Base-by-base conservation (phyloP, 2,113 vertebrate species). In the Varanus salvator region DNA sequence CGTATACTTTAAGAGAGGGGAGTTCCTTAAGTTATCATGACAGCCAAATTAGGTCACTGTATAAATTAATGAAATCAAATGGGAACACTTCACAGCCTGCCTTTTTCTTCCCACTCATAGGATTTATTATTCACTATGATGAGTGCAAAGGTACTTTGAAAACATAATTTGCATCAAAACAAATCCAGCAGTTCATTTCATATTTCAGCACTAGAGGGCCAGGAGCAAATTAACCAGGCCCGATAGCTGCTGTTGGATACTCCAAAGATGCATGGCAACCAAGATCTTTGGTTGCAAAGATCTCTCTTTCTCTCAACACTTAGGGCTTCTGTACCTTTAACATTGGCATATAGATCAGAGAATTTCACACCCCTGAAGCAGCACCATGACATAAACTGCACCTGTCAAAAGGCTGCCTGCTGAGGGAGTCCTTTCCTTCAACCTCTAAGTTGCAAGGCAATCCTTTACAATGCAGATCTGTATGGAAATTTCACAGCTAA, bases 141-240 rank as follows among this genome's bases (percentile, higher is more conserved):
- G 38, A 66, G 21, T 66, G 12, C 34, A 77, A 78, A 77, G 31
- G 27, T 27, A 31, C 21, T 88, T 86, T 90, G 50, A 80, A 84
- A 92, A 60, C 25, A 29, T 50, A 52, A 84, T 91, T 75, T 82
- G 1, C 27, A 90, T 75, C 52, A 89, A 76, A 91, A 80, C 19
- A 86, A 69, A 21, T 82, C n/a, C 66, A 31, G 76, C 60, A 15
- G 29, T 27, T 29, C 54, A 48, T 78, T 78, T 87, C 85, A 25
- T 27, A 77, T 69, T 85, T 85, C 44, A 78, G 29, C 86, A 78
- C 27, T 17, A 50, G 85, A 86, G 85, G 27, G n/a, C 44, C 50
- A 74, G 76, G n/a, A 68, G 29, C 44, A 71, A 71, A 50, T 50
- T 11, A 85, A 69, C 66, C 66, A 52, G 21, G 54, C 15, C 44